phyloP scores from a whole-genome alignment of 2,797 vertebrate species.

The Micrastur ruficollis region DNA sequence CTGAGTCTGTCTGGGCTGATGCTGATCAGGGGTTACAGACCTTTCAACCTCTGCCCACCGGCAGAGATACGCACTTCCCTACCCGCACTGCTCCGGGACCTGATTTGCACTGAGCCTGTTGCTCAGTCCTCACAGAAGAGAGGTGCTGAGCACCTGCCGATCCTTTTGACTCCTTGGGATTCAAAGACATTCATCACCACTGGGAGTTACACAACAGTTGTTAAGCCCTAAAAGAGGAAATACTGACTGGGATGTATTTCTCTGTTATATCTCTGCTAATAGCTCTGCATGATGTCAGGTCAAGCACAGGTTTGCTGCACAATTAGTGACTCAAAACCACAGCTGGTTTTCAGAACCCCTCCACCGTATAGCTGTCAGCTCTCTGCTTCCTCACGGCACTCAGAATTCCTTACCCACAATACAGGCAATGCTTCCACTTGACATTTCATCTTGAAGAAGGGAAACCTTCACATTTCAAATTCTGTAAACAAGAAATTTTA shows the following conservation, averaged over 20 bases:
- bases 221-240: neutral
- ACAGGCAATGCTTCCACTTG: neutral
- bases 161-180: neutral
- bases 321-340: neutral
- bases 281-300: neutral
- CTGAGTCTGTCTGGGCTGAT: neutral
- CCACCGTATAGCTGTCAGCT: neutral
- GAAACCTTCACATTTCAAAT: neutral
- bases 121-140: neutral
- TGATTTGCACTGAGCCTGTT: neutral
- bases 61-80: neutral
- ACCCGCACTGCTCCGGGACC: neutral
- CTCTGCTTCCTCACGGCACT: neutral
- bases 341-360: neutral
- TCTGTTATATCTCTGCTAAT: neutral
- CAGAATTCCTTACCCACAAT: neutral
- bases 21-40: rapidly evolving
- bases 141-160: neutral
- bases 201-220: neutral
- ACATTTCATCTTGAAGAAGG: neutral
- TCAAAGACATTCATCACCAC: neutral
- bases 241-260: neutral
- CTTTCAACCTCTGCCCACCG: neutral
- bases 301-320: neutral
- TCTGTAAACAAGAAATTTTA: neutral